Base-by-base conservation (phyloP, 2,888 invertebrate genomes). In the Embidobia sp. region DNA sequence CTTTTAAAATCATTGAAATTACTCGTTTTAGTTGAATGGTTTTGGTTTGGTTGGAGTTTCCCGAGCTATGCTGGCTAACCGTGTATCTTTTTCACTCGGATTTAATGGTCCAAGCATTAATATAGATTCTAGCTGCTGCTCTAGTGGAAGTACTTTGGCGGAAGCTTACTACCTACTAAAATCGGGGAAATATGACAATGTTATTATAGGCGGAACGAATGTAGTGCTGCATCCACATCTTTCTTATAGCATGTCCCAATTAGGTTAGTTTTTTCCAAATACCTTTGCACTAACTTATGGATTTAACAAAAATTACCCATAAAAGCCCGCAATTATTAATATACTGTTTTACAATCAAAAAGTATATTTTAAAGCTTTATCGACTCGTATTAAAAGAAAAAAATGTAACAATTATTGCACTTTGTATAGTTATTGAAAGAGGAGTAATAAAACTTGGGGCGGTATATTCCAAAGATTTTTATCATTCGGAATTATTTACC, bases 51-150 rank as follows among this genome's bases (percentile, higher is more conserved):
- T 59, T 15, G 79, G 79, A 1, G 40, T 53, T 13, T 78, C 73
- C 35, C 70, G 78, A 31, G 77, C 80, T 1, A 79, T 80, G 80
- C 13, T 79, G 1, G 61, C 78, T 11, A 80, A 81, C 66, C 66
- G 79, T 19, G 51, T 80, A 11, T 80, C 78, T 7, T 82, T 81
- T 27, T 77, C 73, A 0, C 46, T 79, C 27, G 77, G 79, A 11
- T 13, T 79, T 8, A 59, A 7, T 31, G 80, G 81, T 0, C 57
- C 79, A n/a, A 80, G 81, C 74, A 37, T 74, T 19, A 76, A 73
- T 22, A 49, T 82, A 2, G 80, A 82, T 18, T 48, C 53, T 26
- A 77, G 42, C 0, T 48, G 67, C 11, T 22, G 40, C 5, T 42
- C 57, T 7, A 61, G 69, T 33, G 75, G 48, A 6, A 15, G 15